A percentile compares a stretch with the other conserved stretches of the same genome.
phyloP scores from a whole-genome alignment of 2,888 invertebrate species.

The Emmelina monodactyla region DNA sequence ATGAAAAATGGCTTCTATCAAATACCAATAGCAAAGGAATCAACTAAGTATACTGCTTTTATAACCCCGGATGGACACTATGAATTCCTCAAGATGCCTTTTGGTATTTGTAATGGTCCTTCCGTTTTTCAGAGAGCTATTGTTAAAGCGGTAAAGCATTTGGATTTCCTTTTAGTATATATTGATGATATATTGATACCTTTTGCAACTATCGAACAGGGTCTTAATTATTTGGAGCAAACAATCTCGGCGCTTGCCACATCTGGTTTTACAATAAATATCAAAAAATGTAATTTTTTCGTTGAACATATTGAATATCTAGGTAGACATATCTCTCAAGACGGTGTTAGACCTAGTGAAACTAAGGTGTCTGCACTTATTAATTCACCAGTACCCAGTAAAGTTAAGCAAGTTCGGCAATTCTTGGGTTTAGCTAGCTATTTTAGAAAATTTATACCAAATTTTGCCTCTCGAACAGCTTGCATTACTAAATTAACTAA shows the following conservation, averaged over 20 bases:
- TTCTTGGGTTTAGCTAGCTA: constrained; percentile 21
- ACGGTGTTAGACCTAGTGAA: constrained; percentile 17
- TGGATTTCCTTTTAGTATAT: constrained; percentile 14
- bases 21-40: constrained; percentile 10
- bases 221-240: constrained; percentile 10
- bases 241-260: constrained; percentile 6
- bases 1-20: constrained; percentile 16
- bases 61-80: constrained; percentile 13
- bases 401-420: constrained; percentile 16
- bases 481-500: constrained; percentile 20
- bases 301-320: constrained; percentile 16
- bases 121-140: constrained; percentile 16
- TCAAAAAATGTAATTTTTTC: constrained; percentile 17
- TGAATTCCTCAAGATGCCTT: constrained; percentile 18
- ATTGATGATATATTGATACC: constrained; percentile 16
- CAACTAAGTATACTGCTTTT: constrained; percentile 15
- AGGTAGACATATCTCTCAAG: constrained; percentile 15
- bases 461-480: constrained; percentile 17
- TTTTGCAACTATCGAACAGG: constrained; percentile 11
- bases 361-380: constrained; percentile 14
- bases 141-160: constrained; percentile 12
- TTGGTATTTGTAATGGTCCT: constrained; percentile 17
- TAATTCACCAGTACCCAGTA: constrained; percentile 12
- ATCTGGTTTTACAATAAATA: constrained; percentile 13
- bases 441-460: constrained; percentile 20